phyloP scores from a whole-genome alignment of 2,888 invertebrate genomes.

The Apamea epomidion region DNA sequence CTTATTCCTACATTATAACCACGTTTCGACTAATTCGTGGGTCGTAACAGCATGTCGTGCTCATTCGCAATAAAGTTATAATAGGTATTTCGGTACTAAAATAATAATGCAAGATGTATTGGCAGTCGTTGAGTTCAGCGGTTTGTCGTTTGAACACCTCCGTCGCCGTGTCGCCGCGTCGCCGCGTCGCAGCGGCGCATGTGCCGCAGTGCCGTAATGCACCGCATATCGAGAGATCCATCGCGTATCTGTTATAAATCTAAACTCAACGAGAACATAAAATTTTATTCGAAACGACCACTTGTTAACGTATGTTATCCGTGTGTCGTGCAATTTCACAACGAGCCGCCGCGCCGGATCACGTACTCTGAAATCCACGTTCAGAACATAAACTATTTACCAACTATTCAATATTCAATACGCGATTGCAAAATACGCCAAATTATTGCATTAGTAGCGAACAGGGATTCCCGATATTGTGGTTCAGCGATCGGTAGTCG shows the following conservation, averaged over 20 bases:
- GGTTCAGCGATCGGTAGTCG: conserved; percentile 88
- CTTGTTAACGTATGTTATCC: conserved; percentile 87
- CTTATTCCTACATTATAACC: conserved; percentile 62
- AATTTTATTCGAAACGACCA: conserved; percentile 84
- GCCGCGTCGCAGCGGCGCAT: conserved; percentile 18
- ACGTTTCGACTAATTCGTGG: conserved; percentile 67
- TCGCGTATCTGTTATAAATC: conserved; percentile 82
- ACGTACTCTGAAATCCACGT: conserved; percentile 89
- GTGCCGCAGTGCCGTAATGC: conserved; percentile 58
- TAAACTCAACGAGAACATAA: conserved; percentile 84
- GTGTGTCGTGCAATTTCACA: conserved; percentile 87
- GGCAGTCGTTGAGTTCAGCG: conserved; percentile 58
- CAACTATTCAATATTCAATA: conserved; percentile 90
- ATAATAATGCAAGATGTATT: conserved; percentile 66
- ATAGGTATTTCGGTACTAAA: conserved; percentile 75
- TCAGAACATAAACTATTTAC: conserved; percentile 90
- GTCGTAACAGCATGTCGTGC: conserved; percentile 76
- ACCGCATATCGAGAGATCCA: conserved; percentile 75
- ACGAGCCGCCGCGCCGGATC: conserved; percentile 83
- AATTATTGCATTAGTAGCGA: conserved; percentile 90
- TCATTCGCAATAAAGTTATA: conserved; percentile 78
- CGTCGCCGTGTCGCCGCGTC: conserved; percentile 17
- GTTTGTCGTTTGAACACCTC: conserved; percentile 41
- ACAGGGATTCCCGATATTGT: conserved; percentile 90
- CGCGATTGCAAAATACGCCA: conserved; percentile 90